A percentile compares a stretch with the other conserved stretches of the same genome.
Conservation (phyloP, 2,888 invertebrate genomes). For the Synergus japonicus region DNA sequence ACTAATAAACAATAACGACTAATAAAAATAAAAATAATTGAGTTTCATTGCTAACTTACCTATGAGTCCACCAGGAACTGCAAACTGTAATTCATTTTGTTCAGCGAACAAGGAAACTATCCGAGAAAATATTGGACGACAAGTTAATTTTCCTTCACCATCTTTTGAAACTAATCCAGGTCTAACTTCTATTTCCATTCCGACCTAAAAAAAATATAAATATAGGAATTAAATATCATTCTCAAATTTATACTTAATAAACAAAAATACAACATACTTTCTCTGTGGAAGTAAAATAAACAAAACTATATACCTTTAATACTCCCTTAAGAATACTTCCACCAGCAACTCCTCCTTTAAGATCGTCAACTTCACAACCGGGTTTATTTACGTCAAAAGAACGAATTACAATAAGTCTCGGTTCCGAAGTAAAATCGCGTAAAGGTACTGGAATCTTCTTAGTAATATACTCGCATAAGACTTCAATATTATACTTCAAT, state of each 20-base stretch:
- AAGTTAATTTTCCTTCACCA: slow-evolving; percentile 95
- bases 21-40: neutral
- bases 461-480: slow-evolving; percentile 97
- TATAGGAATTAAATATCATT: neutral
- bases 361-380: slow-evolving; percentile 98
- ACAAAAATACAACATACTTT: neutral
- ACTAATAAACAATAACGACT: neutral
- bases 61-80: slow-evolving; percentile 99
- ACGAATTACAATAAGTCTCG: slow-evolving; percentile 95
- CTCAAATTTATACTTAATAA: neutral
- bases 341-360: slow-evolving; percentile 99
- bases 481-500: slow-evolving; percentile 99
- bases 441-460: slow-evolving; percentile 98
- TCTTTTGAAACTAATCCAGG: slow-evolving; percentile 99
- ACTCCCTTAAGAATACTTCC: slow-evolving; percentile 98
- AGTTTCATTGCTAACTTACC: slow-evolving; percentile 77
- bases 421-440: slow-evolving; percentile 96
- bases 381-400: slow-evolving; percentile 99
- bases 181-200: slow-evolving; percentile 99
- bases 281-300: slow-evolving; percentile 10
- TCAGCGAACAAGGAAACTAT: slow-evolving; percentile 98
- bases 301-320: slow-evolving; percentile 81
- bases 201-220: slow-evolving; percentile 80
- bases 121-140: slow-evolving; percentile 96
- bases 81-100: slow-evolving; percentile 98